Evolutionary conservation across 1,140 invertebrate species (phyloP), one percentile per base, ranked within the genome.

Genomic region (Aricia agestis): DNA sequence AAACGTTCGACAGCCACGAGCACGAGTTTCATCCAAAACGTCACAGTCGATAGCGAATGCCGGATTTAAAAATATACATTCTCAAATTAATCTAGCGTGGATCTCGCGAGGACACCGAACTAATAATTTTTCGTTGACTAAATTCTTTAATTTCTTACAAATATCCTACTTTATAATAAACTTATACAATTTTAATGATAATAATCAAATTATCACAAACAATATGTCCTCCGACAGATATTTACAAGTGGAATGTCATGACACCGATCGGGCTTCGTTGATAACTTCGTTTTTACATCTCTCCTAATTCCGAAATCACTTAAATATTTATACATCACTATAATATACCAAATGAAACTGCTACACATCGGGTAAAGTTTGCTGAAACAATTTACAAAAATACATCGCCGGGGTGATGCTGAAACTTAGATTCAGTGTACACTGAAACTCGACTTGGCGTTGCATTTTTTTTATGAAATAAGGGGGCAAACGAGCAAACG

Each of bases 61-160:
- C 59, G 9, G 59, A 6, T 25, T 19, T 19, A 63, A 63, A 63
- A 59, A 17, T 17, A 63, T 19, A 25, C 19, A 59, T 59, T 9
- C 15, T 58, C 9, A 58, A 58, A 2, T 59, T 19, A 42, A 42
- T 13, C 45, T 52, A 52, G 45, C 45, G 10, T 63, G 58, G 17
- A 6, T 25, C 6, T 19, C 18, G 10, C 17, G 59, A 63, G 59
- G 59, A 63, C 59, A 19, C 59, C 11, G 59, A 63, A 18, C 18
- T 66, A 68, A 41, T 69, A 57, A 59, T 65, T 36, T 71, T 72
- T 72, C 71, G 71, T 72, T 72, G 71, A 72, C 36, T 72, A 31
- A 66, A 69, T 69, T 72, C 71, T 67, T 66, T 72, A 66, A 25
- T 66, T 52, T 52, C 45, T 52, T 52, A 52, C 45, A 13, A 65